Conservation (phyloP, 2,113 vertebrate genomes). For the Vireo altiloquus region DNA sequence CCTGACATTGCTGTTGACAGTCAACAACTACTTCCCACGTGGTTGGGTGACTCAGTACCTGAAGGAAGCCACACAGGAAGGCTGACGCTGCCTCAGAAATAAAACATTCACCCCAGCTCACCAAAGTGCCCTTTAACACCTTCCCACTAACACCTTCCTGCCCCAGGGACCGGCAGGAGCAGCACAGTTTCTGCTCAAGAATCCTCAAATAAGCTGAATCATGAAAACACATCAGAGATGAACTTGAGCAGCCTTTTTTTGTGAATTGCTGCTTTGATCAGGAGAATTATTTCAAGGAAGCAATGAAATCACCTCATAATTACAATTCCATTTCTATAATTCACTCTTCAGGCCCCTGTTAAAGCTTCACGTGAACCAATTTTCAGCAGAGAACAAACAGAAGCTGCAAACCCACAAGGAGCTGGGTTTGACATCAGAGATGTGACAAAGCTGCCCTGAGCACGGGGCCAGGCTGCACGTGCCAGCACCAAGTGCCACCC, state of each 20-base stretch:
- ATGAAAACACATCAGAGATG: fast-evolving
- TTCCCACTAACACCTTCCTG: background rate
- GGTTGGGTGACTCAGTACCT: background rate
- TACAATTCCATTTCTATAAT: background rate
- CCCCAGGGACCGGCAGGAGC: background rate
- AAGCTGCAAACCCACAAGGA: background rate
- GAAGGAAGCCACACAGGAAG: background rate
- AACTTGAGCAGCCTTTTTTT: background rate
- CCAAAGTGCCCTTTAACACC: background rate
- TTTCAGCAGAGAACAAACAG: background rate
- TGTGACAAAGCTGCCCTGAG: background rate
- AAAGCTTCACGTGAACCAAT: fast-evolving
- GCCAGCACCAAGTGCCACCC: background rate
- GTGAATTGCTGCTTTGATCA: background rate
- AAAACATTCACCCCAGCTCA: background rate
- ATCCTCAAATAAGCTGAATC: background rate
- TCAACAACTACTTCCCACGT: fast-evolving
- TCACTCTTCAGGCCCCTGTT: background rate
- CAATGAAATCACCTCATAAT: background rate
- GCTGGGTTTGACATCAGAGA: background rate
- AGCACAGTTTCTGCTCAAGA: background rate
- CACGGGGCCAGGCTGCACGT: background rate
- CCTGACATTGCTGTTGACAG: background rate
- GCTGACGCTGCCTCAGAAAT: background rate
- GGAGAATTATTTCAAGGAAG: background rate